Base-by-base conservation (phyloP, 2,888 invertebrate genomes). In the Helobdella robusta region DNA sequence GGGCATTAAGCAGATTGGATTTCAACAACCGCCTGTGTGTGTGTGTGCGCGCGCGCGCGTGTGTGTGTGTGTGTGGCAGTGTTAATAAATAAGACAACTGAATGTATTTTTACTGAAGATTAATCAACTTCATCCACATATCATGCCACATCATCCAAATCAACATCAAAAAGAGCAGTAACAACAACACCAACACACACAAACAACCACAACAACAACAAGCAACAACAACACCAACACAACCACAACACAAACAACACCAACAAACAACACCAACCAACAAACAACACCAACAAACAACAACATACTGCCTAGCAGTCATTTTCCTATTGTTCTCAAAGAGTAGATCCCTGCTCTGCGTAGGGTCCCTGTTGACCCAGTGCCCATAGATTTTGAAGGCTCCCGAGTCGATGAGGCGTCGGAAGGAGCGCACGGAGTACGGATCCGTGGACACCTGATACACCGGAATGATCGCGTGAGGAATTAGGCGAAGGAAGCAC, bases 341-440 rank as follows among this genome's bases (percentile, higher is more conserved):
- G 36, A 98, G 85, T 46, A 97, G 95, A 52, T 97, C 98, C 70
- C 98, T 85, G 81, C 97, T 97, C 82, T 99, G 97, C 34, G 93
- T 93, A 81, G 97, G 97, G 70, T 93, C 97, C 81, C 93, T 92
- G 82, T 98, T 97, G 71, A 99, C 95, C 98, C 98, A 98, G 80
- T 99, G 98, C 0, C 95, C 94, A 81, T 97, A 99, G 59, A 98
- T 93, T 73, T 89, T 86, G 84, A 98, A 98, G 64, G 95, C 95
- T 81, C 94, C 75, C 1, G 73, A 74, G 68, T 80, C 80, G 30
- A 80, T 78, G 46, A 91, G 90, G 85, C 93, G 93, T 77, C 95
- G 83, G 40, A 94, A 83, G 73, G 87, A 84, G 23, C 56, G 23
- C 32, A 28, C 36, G n/a, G 34, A 20, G 44, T 97, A 97, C 0